A percentile compares a stretch with the other conserved stretches of the same genome.
phyloP scores from a whole-genome alignment of 1,140 invertebrate genomes.

The Saccostrea cuccullata region DNA sequence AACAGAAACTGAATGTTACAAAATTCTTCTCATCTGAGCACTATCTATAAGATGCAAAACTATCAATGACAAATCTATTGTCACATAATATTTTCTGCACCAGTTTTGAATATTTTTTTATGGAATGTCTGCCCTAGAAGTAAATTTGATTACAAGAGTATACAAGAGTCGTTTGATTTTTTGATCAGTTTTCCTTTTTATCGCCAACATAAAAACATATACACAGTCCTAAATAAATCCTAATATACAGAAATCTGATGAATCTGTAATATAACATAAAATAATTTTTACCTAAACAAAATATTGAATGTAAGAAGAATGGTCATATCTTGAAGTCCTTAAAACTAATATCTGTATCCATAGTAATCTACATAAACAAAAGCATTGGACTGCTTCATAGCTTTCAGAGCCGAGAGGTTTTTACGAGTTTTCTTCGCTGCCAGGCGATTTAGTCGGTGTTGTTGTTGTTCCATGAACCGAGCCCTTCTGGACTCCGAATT shows the following conservation, averaged over 20 bases:
- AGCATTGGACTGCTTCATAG: constrained; percentile 69
- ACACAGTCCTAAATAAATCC: background rate
- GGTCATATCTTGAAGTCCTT: background rate
- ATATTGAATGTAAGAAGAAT: background rate
- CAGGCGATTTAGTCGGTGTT: constrained; percentile 62
- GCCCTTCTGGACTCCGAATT: constrained; percentile 64
- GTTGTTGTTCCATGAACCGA: constrained; percentile 62
- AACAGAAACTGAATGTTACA: too few species aligned
- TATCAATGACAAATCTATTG: too few species aligned
- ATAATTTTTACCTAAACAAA: background rate
- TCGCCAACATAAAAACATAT: background rate
- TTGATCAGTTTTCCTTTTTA: background rate
- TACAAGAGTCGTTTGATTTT: background rate
- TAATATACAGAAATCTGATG: background rate
- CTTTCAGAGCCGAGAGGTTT: constrained; percentile 63
- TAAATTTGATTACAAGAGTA: too few species aligned
- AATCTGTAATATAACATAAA: background rate
- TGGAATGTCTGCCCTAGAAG: too few species aligned
- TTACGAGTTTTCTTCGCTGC: constrained; percentile 65
- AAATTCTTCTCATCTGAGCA: too few species aligned
- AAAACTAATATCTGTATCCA: constrained; percentile 68
- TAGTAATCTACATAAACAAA: constrained; percentile 75
- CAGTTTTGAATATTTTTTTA: too few species aligned
- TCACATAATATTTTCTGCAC: too few species aligned
- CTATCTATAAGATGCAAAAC: too few species aligned